Evolutionary conservation across 2,113 vertebrate genomes (phyloP), one percentile per base, ranked within the genome.

Genomic region (Chinchilla lanigera): DNA sequence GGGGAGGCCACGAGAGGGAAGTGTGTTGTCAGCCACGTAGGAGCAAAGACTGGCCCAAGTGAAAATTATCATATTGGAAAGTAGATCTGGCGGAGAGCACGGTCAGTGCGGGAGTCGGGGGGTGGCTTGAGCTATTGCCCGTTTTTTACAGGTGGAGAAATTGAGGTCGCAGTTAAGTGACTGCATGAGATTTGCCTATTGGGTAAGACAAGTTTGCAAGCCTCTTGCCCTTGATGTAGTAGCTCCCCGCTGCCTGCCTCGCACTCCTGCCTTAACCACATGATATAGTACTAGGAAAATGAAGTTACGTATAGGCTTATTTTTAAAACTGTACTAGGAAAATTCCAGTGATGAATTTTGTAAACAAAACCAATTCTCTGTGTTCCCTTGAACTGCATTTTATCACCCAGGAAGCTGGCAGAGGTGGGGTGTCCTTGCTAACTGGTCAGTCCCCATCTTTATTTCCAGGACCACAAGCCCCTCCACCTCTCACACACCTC

Each of bases 241-340:
- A 56, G n/a, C 5, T 90, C 17, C 86, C 41, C 8, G 1, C 0
- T 1, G 0, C 10, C 44, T 22, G 38, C 33, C 19, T 30, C 3
- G 2, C 3, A 50, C 9, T 63, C 38, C 50, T 2, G 30, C 65
- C 14, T 28, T 83, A 83, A 65, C 77, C 63, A 83, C 12, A 35
- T 63, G 41, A 54, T 38, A 4, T 81, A 41, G 13, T 65, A 82
- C 28, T 52, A 56, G 63, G 86, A 86, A 91, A 86, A 86, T 44
- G 4, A 90, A 90, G 90, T 10, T 22, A 50, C 47, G 52, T 83
- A 78, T 44, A 93, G 52, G 24, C 35, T 93, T 89, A 24, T 77
- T 67, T 86, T 41, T 7, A 80, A 3, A 94, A 58, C 33, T 83
- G 54, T 78, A 92, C 41, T 28, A 73, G 60, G 11, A 80, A 83